Base-by-base conservation (phyloP, 2,113 vertebrate species). In the Chaenogobius annularis region DNA sequence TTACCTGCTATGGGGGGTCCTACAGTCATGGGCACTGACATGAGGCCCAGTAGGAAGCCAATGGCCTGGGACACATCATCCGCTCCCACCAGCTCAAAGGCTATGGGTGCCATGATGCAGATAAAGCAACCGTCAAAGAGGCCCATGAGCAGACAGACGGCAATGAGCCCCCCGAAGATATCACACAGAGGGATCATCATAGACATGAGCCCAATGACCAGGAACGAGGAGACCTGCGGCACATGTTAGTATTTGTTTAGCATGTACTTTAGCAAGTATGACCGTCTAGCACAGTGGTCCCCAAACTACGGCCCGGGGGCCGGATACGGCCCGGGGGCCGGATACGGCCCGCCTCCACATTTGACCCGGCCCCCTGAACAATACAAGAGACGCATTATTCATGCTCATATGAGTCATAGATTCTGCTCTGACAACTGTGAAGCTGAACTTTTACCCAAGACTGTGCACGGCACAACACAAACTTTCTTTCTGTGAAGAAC, bases 81-180 rank as follows among this genome's bases (percentile, higher is more conserved):
- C 26, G 94, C 56, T 3, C 96, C 97, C 5, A 99, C 96, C 43
- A 99, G 92, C 84, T 98, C 96, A 10, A 98, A 99, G 82, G 97
- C 97, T 63, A 98, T 98, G 10, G 98, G 98, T 15, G 96, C 98
- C 98, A 99, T 99, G 79, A 98, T 98, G 76, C 95, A 96, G 91
- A 99, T 99, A 89, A 99, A 99, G 89, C 97, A 98, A 68, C 98
- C 98, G 0, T 99, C 98, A 66, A 98, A 99, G 65, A 99, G 86
- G 5, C 98, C 98, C 98, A 99, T 98, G 70, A 99, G 87, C 75
- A 99, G 94, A 76, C 97, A 99, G 56, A 99, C 97, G 0, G 94
- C 95, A 0, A 99, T 94, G 44, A 99, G 95, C 5, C 92, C 94
- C 0, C 94, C 95, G 0, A 99, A 98, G 77, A 92, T 50, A 0